Percentiles rank a stretch among this genome's conserved stretches.
phyloP scores from a whole-genome alignment of 2,888 invertebrate genomes.

The Tineola bisselliella region DNA sequence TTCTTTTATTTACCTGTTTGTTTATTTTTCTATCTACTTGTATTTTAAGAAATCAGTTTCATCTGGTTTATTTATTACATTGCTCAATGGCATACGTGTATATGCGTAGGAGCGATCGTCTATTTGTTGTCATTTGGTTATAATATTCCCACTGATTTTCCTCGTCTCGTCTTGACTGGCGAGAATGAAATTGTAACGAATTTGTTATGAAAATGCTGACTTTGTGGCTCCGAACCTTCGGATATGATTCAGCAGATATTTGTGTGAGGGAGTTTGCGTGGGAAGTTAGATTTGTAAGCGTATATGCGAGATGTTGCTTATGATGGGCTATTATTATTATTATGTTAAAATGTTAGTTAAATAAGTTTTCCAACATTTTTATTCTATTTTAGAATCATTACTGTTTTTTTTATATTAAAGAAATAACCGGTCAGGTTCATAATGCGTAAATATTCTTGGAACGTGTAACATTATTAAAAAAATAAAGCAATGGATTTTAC shows the following conservation, averaged over 20 bases:
- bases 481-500: no score
- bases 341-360: no score
- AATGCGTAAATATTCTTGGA: no score
- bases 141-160: not conserved
- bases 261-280: not conserved
- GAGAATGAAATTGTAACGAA: not conserved
- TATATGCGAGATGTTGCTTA: not conserved
- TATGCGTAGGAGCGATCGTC: not conserved
- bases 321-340: not conserved
- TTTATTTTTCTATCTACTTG: no score
- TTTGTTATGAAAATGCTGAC: constrained; percentile 10
- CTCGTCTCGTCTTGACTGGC: not conserved
- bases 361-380: not conserved
- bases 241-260: constrained; percentile 7
- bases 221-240: constrained; percentile 9
- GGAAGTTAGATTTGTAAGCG: not conserved
- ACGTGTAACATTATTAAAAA: no score
- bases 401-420: no score
- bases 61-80: no score
- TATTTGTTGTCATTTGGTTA: not conserved
- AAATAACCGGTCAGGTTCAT: no score
- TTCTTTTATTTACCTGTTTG: no score
- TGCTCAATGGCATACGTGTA: not conserved
- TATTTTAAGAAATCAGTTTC: no score
- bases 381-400: no score